Evolutionary conservation across 2,113 vertebrate genomes (phyloP).

Genomic region (Xenopus laevis): DNA sequence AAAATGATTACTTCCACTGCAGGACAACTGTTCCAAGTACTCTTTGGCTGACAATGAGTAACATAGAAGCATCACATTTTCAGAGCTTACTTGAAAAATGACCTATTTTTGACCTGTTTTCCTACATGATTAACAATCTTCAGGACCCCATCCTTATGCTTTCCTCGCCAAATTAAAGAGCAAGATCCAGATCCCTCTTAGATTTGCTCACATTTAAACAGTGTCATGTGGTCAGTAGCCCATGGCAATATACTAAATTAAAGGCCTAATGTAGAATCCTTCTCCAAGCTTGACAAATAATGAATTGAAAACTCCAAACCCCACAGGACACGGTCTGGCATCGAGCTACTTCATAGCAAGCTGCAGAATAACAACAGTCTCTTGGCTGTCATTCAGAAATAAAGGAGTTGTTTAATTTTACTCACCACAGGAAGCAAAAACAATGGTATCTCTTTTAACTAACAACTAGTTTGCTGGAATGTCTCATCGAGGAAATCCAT

Average conservation of each 20-base stretch:
- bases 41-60: not conserved
- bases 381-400: constrained; percentile 67
- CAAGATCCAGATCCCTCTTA: constrained; percentile 71
- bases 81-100: constrained; percentile 41
- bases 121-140: constrained; percentile 57
- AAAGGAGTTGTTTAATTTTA: constrained; percentile 61
- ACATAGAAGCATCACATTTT: constrained; percentile 17
- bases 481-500: constrained; percentile 34
- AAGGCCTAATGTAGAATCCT: constrained; percentile 84
- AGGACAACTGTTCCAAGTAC: not conserved
- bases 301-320: constrained; percentile 78
- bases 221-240: constrained; percentile 72
- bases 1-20: constrained; percentile 35
- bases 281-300: constrained; percentile 81
- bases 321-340: constrained; percentile 69
- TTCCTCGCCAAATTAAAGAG: constrained; percentile 63
- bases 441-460: constrained; percentile 53
- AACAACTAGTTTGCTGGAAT: constrained; percentile 36
- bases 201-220: constrained; percentile 72
- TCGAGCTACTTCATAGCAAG: constrained; percentile 72
- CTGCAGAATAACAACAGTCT: constrained; percentile 63
- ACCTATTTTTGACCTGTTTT: constrained; percentile 57
- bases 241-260: constrained; percentile 86
- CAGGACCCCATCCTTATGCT: constrained; percentile 53
- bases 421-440: constrained; percentile 57